phyloP scores from a whole-genome alignment of 2,797 vertebrate genomes.

The Antrozous pallidus region DNA sequence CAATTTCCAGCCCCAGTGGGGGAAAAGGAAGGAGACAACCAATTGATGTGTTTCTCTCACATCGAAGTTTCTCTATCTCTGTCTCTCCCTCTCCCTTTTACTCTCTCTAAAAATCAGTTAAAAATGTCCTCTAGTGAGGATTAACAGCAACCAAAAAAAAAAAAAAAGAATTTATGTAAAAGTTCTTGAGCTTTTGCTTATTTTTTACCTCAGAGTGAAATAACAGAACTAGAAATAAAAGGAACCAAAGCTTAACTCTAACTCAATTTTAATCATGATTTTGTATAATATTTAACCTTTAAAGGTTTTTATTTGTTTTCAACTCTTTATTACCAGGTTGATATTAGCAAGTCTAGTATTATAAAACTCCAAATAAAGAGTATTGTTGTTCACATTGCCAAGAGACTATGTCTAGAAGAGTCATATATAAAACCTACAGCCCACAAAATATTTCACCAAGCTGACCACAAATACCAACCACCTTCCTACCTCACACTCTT shows the following conservation, averaged over 20 bases:
- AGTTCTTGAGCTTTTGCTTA: neutral
- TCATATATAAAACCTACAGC: conserved; percentile 46
- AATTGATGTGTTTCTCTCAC: no score
- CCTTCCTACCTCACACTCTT: neutral
- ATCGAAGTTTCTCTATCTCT: no score
- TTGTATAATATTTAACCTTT: conserved; percentile 35
- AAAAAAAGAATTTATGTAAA: no score
- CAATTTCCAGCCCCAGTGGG: no score
- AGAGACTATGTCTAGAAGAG: conserved; percentile 13
- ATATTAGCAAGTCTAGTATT: conserved; percentile 49
- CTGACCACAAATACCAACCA: conserved; percentile 53
- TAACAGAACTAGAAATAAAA: conserved; percentile 1
- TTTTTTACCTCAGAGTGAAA: neutral
- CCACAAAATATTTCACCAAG: conserved; percentile 54
- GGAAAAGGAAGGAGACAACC: no score
- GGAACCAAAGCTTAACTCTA: conserved; percentile 18
- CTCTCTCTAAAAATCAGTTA: no score
- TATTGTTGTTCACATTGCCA: conserved; percentile 24
- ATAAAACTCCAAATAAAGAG: conserved; percentile 32
- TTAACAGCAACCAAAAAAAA: no score
- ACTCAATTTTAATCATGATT: conserved; percentile 26
- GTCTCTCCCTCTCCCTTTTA: no score
- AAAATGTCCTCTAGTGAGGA: no score
- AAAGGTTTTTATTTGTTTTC: conserved; percentile 36
- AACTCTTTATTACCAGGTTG: conserved; percentile 1